Percentiles rank a stretch among this genome's conserved stretches.
These are phyloP conservation scores for Anthopleura sola DNA, from an alignment of 64 coral and sea anemone species.

Conservation along the genomic window DNA sequence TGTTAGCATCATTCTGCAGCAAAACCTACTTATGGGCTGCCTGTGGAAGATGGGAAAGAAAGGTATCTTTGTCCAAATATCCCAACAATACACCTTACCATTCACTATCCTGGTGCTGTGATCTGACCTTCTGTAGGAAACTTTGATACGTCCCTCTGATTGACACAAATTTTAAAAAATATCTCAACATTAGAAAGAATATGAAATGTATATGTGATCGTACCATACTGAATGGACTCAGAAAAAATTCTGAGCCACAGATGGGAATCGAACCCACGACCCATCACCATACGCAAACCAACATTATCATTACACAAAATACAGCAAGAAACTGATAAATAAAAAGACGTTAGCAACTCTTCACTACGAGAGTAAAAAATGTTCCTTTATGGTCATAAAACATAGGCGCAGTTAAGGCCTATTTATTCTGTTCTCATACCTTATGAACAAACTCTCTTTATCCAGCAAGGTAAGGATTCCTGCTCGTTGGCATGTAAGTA, in stretches of 20 bases:
- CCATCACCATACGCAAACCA: too few species aligned
- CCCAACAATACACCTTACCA: constrained; percentile 32
- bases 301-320: too few species aligned
- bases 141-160: constrained; percentile 55
- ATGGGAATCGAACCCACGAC: too few species aligned
- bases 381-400: too few species aligned
- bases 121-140: constrained; percentile 62
- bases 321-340: not conserved
- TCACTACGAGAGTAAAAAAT: too few species aligned
- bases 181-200: not conserved
- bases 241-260: too few species aligned
- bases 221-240: too few species aligned
- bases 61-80: not conserved
- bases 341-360: too few species aligned
- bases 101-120: constrained; percentile 69
- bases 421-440: not conserved
- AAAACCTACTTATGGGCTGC: not conserved
- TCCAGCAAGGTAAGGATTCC: constrained; percentile 87
- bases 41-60: not conserved
- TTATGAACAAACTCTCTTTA: constrained; percentile 50
- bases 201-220: too few species aligned
- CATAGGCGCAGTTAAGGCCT: too few species aligned
- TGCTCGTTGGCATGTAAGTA: constrained; percentile 83
- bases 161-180: not conserved
- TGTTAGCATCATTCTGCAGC: not conserved